Percentiles rank a stretch among this genome's conserved stretches.
Evolutionary conservation across 1,140 invertebrate genomes (phyloP).

Genomic region (Telenomus remus): DNA sequence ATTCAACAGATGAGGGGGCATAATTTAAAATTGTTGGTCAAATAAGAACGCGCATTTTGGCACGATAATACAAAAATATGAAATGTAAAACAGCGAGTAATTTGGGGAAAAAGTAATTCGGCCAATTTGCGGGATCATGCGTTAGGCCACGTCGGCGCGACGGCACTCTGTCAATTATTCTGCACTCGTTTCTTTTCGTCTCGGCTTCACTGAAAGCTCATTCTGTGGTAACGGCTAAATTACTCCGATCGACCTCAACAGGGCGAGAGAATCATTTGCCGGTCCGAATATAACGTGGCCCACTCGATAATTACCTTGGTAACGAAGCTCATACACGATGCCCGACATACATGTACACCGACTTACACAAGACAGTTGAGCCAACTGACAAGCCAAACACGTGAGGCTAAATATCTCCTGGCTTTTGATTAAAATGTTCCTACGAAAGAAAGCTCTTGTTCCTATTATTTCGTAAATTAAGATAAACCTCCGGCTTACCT

Average conservation of each 20-base stretch:
- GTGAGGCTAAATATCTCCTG: conserved; percentile 46
- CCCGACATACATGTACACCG: conserved; percentile 29
- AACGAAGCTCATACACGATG: conserved; percentile 62
- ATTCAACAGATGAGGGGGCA: not conserved
- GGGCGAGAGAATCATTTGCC: conserved; percentile 67
- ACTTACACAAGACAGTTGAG: conserved; percentile 43
- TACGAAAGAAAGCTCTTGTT: conserved; percentile 19
- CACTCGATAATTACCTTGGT: conserved; percentile 70
- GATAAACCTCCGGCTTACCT: too few species aligned
- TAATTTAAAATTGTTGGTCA: not conserved
- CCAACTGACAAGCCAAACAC: conserved; percentile 55
- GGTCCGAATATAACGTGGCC: conserved; percentile 65
- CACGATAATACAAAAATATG: conserved; percentile 20
- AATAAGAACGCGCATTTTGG: conserved; percentile 12
- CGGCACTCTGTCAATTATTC: conserved; percentile 55
- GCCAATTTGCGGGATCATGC: conserved; percentile 52
- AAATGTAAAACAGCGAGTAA: too few species aligned
- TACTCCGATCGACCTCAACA: conserved; percentile 64
- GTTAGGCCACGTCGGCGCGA: conserved; percentile 32
- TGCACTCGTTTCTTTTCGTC: conserved; percentile 51
- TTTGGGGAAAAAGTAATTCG: conserved; percentile 35
- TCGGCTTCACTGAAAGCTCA: conserved; percentile 55
- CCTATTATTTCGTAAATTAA: not conserved
- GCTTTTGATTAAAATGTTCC: conserved; percentile 44
- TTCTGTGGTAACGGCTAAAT: conserved; percentile 70